Conservation (phyloP, 2,113 vertebrate genomes). For the Pomatostomus ruficeps region DNA sequence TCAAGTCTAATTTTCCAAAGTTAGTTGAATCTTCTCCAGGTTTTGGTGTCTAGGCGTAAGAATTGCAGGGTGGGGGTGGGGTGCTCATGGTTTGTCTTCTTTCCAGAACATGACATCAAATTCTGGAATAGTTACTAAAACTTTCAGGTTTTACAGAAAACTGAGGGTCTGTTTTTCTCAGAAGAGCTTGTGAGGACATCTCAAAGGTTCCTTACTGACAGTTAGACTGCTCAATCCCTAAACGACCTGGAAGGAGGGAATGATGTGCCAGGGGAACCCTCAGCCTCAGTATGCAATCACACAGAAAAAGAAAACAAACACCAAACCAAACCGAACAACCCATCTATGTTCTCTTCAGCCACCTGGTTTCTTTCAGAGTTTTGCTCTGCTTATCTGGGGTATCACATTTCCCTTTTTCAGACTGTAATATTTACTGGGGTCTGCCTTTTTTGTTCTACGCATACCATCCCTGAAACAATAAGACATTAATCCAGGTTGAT, state of each 20-base stretch:
- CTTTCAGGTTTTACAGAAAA: not conserved
- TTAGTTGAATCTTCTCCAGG: not conserved
- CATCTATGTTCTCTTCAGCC: not conserved
- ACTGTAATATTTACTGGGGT: not conserved
- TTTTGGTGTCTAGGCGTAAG: not conserved
- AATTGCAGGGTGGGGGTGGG: fast-evolving
- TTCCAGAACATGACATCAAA: not conserved
- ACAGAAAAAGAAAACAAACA: not conserved
- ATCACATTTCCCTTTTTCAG: not conserved
- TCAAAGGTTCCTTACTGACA: not conserved
- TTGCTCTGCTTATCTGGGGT: not conserved
- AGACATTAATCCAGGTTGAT: not conserved
- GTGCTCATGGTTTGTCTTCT: not conserved
- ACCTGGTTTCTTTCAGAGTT: not conserved
- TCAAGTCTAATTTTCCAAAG: not conserved
- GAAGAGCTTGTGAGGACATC: not conserved
- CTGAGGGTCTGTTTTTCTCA: not conserved
- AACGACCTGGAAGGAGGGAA: not conserved
- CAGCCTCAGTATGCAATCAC: not conserved
- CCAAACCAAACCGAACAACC: not conserved
- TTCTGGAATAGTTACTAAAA: not conserved
- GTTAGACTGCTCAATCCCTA: not conserved
- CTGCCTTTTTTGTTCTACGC: not conserved
- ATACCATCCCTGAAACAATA: not conserved
- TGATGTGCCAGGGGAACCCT: not conserved